These are phyloP conservation scores for Dendroctonus valens DNA, from an alignment of 1,140 invertebrate species.

Conservation along the genomic window DNA sequence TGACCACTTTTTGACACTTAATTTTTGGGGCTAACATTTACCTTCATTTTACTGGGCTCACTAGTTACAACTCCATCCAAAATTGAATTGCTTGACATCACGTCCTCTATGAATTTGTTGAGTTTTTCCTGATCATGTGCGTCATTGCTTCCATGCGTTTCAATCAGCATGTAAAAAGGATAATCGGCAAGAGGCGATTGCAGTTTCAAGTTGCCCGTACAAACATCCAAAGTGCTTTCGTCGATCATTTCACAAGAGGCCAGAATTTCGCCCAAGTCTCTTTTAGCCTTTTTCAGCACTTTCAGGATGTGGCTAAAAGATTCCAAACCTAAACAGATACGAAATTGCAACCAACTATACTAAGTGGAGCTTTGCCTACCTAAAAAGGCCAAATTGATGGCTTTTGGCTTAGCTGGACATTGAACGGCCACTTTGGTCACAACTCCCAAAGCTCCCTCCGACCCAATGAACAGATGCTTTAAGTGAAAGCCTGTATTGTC, in stretches of 20 bases:
- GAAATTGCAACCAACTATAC: not conserved
- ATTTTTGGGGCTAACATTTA: too few relatives aligned
- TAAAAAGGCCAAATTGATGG: slow-evolving; percentile 82
- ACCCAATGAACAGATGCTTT: slow-evolving; percentile 96
- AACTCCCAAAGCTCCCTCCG: slow-evolving; percentile 95
- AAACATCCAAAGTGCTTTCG: slow-evolving; percentile 62
- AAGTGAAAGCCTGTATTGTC: slow-evolving; percentile 97
- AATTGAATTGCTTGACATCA: slow-evolving; percentile 70
- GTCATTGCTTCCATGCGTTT: slow-evolving; percentile 83
- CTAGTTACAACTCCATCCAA: slow-evolving; percentile 80
- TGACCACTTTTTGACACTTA: too few relatives aligned
- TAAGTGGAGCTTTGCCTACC: slow-evolving; percentile 57
- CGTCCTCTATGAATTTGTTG: slow-evolving; percentile 69
- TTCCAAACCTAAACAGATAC: slow-evolving; percentile 61
- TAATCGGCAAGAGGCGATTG: slow-evolving; percentile 62
- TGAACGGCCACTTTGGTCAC: slow-evolving; percentile 91
- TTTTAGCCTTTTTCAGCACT: slow-evolving; percentile 70
- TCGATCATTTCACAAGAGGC: slow-evolving; percentile 96
- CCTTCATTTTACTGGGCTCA: slow-evolving; percentile 76
- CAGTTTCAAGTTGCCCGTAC: slow-evolving; percentile 62
- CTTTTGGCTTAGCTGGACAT: slow-evolving; percentile 78
- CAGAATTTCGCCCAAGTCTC: slow-evolving; percentile 80
- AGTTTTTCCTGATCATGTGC: slow-evolving; percentile 87
- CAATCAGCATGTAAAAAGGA: slow-evolving; percentile 89
- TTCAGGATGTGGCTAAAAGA: slow-evolving; percentile 76